Evolutionary conservation across 1,140 invertebrate species (phyloP), one percentile per base, ranked within the genome.

Genomic region (Drosophila kohkoa): DNA sequence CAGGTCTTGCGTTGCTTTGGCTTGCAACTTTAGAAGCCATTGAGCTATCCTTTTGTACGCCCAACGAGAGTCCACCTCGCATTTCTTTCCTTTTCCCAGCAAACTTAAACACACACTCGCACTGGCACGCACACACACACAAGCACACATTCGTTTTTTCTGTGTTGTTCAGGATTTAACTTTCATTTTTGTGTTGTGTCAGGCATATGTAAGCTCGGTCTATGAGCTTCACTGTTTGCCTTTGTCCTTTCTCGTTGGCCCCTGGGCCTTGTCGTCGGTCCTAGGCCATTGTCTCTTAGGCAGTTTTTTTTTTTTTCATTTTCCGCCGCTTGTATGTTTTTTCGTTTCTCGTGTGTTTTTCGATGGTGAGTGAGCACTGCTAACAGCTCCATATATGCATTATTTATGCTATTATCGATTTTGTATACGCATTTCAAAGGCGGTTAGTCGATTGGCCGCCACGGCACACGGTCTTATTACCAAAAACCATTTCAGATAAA

Each of bases 321-420:
- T 41, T 25, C 16, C 30, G 35, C 55, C 45, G 38, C 57, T 16
- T 38, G 32, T 32, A 7, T 32, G 5, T 32, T 32, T 32, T 32
- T 52, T 64, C 48, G 16, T 52, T 65, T 79, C 20, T 45, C 51
- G 46, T 75, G 30, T 64, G 35, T 30, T 57, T 43, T 70, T 20
- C n/a, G 15, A 52, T 48, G 41, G 15, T 45, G 49, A 62, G 38
- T 48, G 66, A 51, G 57, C 48, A 20, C 43, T 64, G 38, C 8
- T 55, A 55, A 51, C 57, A 35, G 49, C 67, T 64, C 52, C 57
- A 75, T 66, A 80, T 68, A 80, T 89, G 88, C 83, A 89, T 85
- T 89, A 89, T 89, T 89, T 85, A 89, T 89, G 85, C 78, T 81
- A 89, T 85, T 89, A 89, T 89, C 77, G 85, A 89, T 89, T 89